Base-by-base conservation (phyloP, 2,797 vertebrate species). In the Calcarius lapponicus region DNA sequence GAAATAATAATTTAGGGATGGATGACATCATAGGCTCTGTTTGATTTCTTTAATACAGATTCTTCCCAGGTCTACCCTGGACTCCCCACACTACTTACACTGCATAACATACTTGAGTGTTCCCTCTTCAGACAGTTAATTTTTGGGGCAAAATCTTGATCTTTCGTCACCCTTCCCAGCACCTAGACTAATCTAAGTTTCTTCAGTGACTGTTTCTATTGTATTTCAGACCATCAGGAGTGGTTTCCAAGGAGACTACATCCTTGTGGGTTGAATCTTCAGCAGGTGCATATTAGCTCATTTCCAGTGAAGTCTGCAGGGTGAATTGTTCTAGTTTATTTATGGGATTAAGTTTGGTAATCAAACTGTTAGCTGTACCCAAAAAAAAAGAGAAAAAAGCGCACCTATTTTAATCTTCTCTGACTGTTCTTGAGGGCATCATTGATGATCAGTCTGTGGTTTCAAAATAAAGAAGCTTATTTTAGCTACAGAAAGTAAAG, bases 231-330 rank as follows among this genome's bases (percentile, higher is more conserved):
- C 47, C 67, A 85, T 80, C 61, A 58, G 86, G 90, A 86, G n/a
- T 42, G 84, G 90, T 96, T 96, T 96, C 92, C 88, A 88, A 96
- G 93, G 95, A 94, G 83, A 92, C 60, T 90, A 70, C 73, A 71
- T 95, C 50, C 69, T 91, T 95, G 78, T 90, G 78, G 64, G 78
- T 13, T 90, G 83, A 84, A 78, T 84, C 90, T 92, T 92, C 85
- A 93, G 93, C 90, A 93, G 90, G 90, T 93, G 57, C 61, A 47
- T 86, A 69, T 95, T 92, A 94, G 93, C 90, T 95, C 64, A 92
- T 88, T 94, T 95, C 74, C 83, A 90, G 80, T 17, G 15, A 84
- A 90, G 78, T 93, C 88, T 95, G 43, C 78, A 73, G 93, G 85
- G 54, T 45, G 54, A 93, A 48, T 72, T 88, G 56, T 84, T 92